Conservation (phyloP, 2,797 vertebrate species). For the Erpetoichthys calabaricus region DNA sequence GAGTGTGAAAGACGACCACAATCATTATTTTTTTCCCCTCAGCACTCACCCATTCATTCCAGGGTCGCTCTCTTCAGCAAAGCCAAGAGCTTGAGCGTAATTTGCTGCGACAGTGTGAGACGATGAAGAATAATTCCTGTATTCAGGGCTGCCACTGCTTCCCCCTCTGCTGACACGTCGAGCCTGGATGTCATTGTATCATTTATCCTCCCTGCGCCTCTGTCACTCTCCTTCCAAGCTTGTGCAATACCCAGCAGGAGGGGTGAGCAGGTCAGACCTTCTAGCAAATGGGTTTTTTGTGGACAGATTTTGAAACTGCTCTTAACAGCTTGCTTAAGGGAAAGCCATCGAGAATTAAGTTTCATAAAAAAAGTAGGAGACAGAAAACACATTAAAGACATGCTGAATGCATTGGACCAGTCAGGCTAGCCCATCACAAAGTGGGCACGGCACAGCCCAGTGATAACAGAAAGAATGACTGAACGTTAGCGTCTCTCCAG, state of each 20-base stretch:
- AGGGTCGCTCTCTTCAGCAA: constrained; percentile 45
- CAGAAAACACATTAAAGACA: constrained; percentile 38
- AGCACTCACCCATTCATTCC: constrained; percentile 50
- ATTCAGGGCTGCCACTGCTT: constrained; percentile 47
- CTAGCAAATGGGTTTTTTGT: constrained; percentile 53
- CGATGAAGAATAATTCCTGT: constrained; percentile 71
- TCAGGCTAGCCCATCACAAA: too few relatives aligned
- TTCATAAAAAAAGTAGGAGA: constrained; percentile 28
- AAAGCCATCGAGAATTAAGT: constrained; percentile 30
- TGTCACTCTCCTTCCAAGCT: constrained; percentile 39
- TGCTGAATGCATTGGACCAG: constrained; percentile 28
- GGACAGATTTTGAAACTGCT: constrained; percentile 51
- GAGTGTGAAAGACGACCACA: constrained; percentile 64
- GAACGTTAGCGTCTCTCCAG: too few relatives aligned
- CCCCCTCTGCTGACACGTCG: constrained; percentile 52
- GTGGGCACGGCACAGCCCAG: too few relatives aligned
- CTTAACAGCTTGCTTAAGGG: constrained; percentile 49
- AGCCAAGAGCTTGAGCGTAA: constrained; percentile 64
- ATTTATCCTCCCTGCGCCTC: constrained; percentile 49
- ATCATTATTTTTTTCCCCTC: constrained; percentile 56
- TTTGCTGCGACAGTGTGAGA: constrained; percentile 68
- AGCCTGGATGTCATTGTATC: constrained; percentile 69
- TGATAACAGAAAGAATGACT: too few relatives aligned
- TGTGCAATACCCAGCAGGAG: constrained; percentile 36
- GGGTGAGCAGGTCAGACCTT: constrained; percentile 37